Evolutionary conservation across 2,113 vertebrate genomes (phyloP), one percentile per base, ranked within the genome.

Genomic region (Nothobranchius kuhntae): DNA sequence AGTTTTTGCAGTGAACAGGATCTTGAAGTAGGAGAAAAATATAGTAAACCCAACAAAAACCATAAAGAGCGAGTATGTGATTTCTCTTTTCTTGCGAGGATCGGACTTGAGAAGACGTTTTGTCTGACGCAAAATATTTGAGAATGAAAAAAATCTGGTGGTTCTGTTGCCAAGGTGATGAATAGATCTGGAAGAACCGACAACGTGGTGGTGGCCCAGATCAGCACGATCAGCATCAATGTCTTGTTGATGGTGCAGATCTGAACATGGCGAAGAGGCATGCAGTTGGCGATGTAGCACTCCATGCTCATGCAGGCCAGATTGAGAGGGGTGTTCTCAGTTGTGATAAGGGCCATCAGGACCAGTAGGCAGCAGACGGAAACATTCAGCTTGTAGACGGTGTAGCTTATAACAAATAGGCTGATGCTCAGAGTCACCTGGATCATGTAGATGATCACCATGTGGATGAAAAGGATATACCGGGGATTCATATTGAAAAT

Each of bases 271-370:
- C 59, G 85, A 0, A 93, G 75, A 1, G 92, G 92, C 15, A 89
- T 6, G 38, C 92, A 91, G 12, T 92, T 54, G 71, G 92, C 91
- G 50, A 91, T 73, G 80, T 89, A 92, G 57, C 91, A 89, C 55
- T 93, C 92, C n/a, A 87, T 38, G 0, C 89, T 91, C 92, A 93
- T 92, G 55, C 89, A 86, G 0, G 89, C 91, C 72, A 93, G 80
- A 67, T 86, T 93, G 55, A 93, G 72, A 3, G 91, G 90, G 0
- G 87, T 91, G 79, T 86, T 91, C 42, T 87, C 81, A 5, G 84
- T 83, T 55, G 84, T 55, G 61, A 84, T 59, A 9, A 86, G 48
- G 1, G 86, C 55, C 0, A 86, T 0, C 13, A 87, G 54, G n/a
- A 7, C 30, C 0, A 89, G 40, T 8, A 54, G 1, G 30, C 12